Conservation (phyloP, 30 jellyfish, hydroid and myxozoan genomes). For the Aurelia aurita region DNA sequence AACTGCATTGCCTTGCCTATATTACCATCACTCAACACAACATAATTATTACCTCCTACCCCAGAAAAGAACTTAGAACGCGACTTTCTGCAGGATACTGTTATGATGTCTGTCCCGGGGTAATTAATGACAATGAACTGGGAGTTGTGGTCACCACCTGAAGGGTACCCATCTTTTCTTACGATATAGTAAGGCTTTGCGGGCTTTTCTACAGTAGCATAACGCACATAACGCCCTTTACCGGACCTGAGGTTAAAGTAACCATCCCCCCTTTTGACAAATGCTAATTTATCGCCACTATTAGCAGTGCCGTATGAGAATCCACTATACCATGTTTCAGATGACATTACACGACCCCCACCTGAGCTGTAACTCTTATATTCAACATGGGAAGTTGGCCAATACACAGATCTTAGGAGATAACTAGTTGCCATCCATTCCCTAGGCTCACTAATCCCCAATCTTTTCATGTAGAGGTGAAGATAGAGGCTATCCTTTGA, state of each 20-base stretch:
- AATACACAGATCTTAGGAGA: slow-evolving; percentile 1
- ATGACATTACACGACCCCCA: not conserved
- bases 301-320: slow-evolving; percentile 1
- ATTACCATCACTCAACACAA: slow-evolving; percentile 9
- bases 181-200: not conserved
- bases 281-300: not conserved
- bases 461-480: not conserved
- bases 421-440: slow-evolving; percentile 2
- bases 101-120: slow-evolving; percentile 11
- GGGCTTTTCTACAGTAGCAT: not conserved
- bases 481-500: not conserved
- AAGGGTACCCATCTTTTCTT: not conserved
- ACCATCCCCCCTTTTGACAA: not conserved
- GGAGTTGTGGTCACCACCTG: slow-evolving; percentile 3
- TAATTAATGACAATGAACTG: slow-evolving; percentile 9
- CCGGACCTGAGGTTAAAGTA: not conserved
- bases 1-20: slow-evolving; percentile 14
- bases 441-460: not conserved
- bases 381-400: slow-evolving; percentile 8
- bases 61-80: slow-evolving; percentile 6
- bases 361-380: not conserved
- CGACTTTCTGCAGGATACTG: slow-evolving; percentile 18
- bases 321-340: not conserved
- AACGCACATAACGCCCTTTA: not conserved
- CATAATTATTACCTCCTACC: not conserved